Evolutionary conservation across 2,888 invertebrate genomes (phyloP).

Genomic region (Oscheius myriophilus): DNA sequence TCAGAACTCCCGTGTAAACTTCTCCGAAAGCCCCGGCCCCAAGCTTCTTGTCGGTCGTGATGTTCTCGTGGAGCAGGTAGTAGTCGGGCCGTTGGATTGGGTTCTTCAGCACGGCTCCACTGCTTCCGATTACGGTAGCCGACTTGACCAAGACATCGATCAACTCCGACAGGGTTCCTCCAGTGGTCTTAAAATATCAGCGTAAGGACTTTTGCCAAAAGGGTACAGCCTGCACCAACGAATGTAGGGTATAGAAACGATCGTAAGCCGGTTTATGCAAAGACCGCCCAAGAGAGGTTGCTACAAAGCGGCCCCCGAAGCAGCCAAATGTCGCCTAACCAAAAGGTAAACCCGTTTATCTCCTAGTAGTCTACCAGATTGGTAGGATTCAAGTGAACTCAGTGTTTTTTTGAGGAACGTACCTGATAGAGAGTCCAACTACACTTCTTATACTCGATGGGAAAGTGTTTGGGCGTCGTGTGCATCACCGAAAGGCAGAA

Average conservation of each 20-base stretch:
- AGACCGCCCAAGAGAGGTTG: too few species aligned
- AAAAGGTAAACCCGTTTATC: too few species aligned
- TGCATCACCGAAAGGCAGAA: constrained; percentile 22
- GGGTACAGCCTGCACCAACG: too few species aligned
- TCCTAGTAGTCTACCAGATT: too few species aligned
- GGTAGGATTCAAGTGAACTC: too few species aligned
- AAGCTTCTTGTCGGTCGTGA: constrained; percentile 30
- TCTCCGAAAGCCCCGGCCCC: constrained; percentile 49
- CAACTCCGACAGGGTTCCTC: constrained; percentile 5
- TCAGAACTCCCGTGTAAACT: constrained; percentile 38
- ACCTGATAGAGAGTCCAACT: constrained; percentile 10
- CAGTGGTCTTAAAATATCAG: background rate
- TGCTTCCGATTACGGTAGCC: background rate
- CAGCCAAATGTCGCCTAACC: too few species aligned
- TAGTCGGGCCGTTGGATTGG: constrained; percentile 40
- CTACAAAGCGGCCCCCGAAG: too few species aligned
- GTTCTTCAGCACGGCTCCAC: constrained; percentile 12
- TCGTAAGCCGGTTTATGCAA: too few species aligned
- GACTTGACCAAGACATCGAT: background rate
- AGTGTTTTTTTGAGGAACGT: background rate
- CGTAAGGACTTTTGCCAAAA: background rate
- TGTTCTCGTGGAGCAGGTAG: constrained; percentile 41
- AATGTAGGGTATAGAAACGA: too few species aligned
- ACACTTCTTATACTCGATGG: constrained; percentile 18
- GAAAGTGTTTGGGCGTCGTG: constrained; percentile 10